Evolutionary conservation across 2,797 vertebrate species (phyloP), one percentile per base, ranked within the genome.

Genomic region (Mycteria americana): DNA sequence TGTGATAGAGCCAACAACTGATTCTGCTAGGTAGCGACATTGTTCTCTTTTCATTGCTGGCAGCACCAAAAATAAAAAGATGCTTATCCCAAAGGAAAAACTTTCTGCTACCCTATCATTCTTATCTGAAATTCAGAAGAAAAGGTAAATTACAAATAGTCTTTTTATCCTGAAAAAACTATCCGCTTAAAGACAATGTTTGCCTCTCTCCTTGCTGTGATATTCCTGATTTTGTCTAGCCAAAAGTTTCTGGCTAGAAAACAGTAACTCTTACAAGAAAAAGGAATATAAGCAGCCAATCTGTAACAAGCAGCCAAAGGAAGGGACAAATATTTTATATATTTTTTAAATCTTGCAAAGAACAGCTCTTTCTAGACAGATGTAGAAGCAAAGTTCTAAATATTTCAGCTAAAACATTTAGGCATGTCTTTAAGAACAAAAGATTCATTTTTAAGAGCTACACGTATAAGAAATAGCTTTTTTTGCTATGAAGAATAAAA

Each of bases 321-420:
- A 95, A 94, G 65, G 90, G 86, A 33, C 54, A 74, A 72, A 16
- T 75, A 74, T 95, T 96, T 96, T 85, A 92, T 87, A 80, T 85
- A 93, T 95, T 96, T 97, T 96, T 54, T 31, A 93, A 81, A 96
- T 94, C 57, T 94, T 79, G 78, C 75, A 92, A 86, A 57, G 64
- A 90, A 92, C 60, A 93, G 88, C 97, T 97, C 93, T 82, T 85
- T 93, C 80, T 89, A 81, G 94, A 33, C 67, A 91, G 91, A 94
- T 80, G 67, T 59, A 59, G 76, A 60, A 89, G 67, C 85, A 83
- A 96, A 93, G 89, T 93, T 95, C 80, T 94, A 94, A 95, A 79
- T 93, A 81, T 70, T 72, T 82, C 51, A 53, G 82, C 50, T 80
- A 77, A 75, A 88, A 79, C 18, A 30, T 56, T 84, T 89, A 85